phyloP scores from a whole-genome alignment of 30 jellyfish, hydroid and myxozoan species.

The Cassiopea andromeda region DNA sequence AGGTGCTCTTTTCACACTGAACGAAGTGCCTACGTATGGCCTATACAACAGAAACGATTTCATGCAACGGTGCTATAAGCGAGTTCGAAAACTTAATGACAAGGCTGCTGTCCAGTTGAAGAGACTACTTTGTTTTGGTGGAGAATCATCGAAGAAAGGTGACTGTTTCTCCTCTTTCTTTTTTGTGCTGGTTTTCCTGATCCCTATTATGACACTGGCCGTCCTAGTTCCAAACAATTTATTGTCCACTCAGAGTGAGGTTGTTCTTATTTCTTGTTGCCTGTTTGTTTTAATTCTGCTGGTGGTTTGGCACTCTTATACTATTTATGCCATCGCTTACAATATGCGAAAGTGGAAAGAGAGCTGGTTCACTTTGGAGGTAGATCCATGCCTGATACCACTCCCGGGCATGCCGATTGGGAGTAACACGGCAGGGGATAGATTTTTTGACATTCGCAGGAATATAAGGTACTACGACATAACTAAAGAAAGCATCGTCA shows the following conservation, averaged over 20 bases:
- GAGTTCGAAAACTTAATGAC: constrained; percentile 81
- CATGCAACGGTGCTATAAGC: constrained; percentile 90
- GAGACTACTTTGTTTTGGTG: constrained; percentile 85
- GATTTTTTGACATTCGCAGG: constrained; percentile 83
- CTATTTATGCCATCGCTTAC: constrained; percentile 37
- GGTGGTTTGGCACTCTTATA: constrained; percentile 75
- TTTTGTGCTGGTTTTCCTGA: constrained; percentile 63
- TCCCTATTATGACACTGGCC: constrained; percentile 72
- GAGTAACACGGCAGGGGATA: constrained; percentile 53
- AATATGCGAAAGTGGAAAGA: constrained; percentile 71
- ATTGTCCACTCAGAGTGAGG: background rate
- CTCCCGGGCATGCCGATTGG: constrained; percentile 61
- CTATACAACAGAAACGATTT: constrained; percentile 90
- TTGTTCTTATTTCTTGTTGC: constrained; percentile 40
- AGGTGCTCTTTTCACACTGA: constrained; percentile 57
- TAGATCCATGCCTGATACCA: constrained; percentile 30
- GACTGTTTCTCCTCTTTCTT: constrained; percentile 80
- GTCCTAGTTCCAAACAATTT: constrained; percentile 58
- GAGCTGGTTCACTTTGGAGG: constrained; percentile 82
- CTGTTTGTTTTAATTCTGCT: constrained; percentile 44
- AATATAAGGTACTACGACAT: constrained; percentile 80
- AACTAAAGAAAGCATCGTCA: constrained; percentile 68
- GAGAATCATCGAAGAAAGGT: constrained; percentile 85
- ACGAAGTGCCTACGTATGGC: constrained; percentile 95
- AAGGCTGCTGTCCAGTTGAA: constrained; percentile 69